Evolutionary conservation across 2,888 invertebrate genomes (phyloP).

Genomic region (Dioctria linearis): DNA sequence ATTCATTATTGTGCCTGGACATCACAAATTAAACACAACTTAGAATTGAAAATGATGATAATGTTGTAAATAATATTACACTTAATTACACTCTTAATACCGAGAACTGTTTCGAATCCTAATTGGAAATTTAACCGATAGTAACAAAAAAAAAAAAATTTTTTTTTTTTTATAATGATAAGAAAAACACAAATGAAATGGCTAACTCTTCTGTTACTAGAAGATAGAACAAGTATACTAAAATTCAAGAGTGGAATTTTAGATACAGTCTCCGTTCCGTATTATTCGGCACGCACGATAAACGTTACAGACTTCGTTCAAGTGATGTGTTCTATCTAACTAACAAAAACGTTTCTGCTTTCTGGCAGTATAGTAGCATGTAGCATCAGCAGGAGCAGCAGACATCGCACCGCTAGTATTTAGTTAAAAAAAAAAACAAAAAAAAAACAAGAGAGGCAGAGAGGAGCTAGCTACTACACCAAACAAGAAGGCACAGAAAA

Average conservation of each 20-base stretch:
- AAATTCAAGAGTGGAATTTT: neutral
- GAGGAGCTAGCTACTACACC: too few species aligned
- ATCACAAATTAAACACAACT: too few species aligned
- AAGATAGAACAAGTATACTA: neutral
- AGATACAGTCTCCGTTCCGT: neutral
- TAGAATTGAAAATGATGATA: too few species aligned
- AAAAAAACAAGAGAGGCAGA: too few species aligned
- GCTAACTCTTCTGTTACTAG: neutral
- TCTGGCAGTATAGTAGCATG: neutral
- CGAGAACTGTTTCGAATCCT: too few species aligned
- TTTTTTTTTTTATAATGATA: too few species aligned
- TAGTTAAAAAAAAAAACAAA: too few species aligned
- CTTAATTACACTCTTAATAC: too few species aligned
- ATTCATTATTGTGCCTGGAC: too few species aligned
- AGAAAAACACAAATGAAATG: neutral
- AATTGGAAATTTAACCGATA: neutral
- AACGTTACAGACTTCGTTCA: neutral
- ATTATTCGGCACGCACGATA: neutral
- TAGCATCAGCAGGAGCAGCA: neutral
- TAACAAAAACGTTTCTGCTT: neutral
- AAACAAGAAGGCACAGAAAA: too few species aligned
- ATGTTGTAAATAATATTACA: too few species aligned
- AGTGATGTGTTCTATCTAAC: neutral
- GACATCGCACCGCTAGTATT: slow-evolving; percentile 7
- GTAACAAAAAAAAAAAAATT: neutral